Base-by-base conservation (phyloP, 2,113 vertebrate genomes). In the Erythrocercus mccallii region DNA sequence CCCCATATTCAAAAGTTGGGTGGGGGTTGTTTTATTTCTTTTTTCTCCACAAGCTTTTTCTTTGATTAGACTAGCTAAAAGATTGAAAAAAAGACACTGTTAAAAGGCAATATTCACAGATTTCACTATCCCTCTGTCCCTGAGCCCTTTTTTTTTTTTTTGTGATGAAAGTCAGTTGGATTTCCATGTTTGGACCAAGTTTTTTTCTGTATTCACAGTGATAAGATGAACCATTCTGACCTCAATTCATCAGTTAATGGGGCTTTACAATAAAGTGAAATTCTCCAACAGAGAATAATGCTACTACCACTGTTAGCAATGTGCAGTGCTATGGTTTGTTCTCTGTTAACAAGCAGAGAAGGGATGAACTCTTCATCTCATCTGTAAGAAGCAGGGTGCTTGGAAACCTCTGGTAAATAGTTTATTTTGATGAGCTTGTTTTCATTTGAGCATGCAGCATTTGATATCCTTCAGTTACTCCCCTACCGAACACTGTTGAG, bases 331-430 rank as follows among this genome's bases (percentile, higher is more conserved):
- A 40, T 60, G 83, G 81, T 65, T 96, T 91, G 62, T 93, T 88
- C 86, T 92, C 73, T 85, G 90, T 68, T 70, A 58, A 93, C 88
- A 96, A 96, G 90, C 90, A 91, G 94, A 82, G 94, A 92, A 87
- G 60, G 68, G 81, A 93, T 94, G 94, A 95, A 92, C 82, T 91
- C 88, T 93, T 87, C 79, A 47, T 90, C 83, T 95, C 83, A 90
- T 94, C 85, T 93, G 31, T 83, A 88, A 79, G 89, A 93, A 92
- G 54, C 90, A 85, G 44, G 58, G 51, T 80, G 64, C 88, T 93
- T 94, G 72, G 92, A 92, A 94, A 17, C 42, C 83, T 89, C 78
- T 94, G 78, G 81, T 91, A 96, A 92, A 93, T 89, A 7, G 4
- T 89, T 88, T 92, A 79, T 87, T 97, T 96, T 96, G 90, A 95